Conservation (phyloP, 2,797 vertebrate genomes). For the Sarcophilus harrisii region DNA sequence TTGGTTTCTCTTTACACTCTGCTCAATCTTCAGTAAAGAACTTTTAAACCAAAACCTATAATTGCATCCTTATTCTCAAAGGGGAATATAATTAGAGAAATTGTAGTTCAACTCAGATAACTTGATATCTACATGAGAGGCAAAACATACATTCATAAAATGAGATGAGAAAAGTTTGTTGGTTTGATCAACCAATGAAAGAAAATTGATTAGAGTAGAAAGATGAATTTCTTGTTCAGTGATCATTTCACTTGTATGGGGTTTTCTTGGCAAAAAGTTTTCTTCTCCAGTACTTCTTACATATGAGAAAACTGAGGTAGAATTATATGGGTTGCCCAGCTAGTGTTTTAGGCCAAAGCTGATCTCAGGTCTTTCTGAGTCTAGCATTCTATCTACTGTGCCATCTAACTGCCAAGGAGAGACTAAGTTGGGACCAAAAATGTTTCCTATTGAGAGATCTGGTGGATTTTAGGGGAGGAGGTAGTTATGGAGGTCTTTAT, state of each 20-base stretch:
- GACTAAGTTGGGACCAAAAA: background rate
- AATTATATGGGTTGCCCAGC: background rate
- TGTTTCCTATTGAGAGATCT: background rate
- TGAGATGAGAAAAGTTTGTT: background rate
- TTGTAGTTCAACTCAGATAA: background rate
- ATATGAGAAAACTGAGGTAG: background rate
- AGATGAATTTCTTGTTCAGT: background rate
- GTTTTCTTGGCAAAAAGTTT: background rate
- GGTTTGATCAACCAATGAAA: background rate
- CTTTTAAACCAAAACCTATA: slow-evolving; percentile 22
- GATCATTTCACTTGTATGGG: background rate
- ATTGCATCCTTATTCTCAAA: slow-evolving; percentile 20
- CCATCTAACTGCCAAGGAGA: background rate
- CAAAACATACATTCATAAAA: background rate
- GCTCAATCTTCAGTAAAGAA: slow-evolving; percentile 21
- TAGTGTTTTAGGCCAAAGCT: background rate
- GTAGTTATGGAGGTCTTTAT: background rate
- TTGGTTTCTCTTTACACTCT: slow-evolving; percentile 1
- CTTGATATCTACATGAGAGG: background rate
- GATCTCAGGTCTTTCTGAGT: background rate
- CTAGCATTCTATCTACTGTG: background rate
- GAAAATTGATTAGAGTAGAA: background rate
- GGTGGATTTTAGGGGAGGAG: background rate
- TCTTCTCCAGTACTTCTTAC: background rate
- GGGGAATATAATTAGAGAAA: slow-evolving; percentile 8